These are phyloP conservation scores for Corbicula japonica DNA, from an alignment of 2,888 invertebrate species.

Conservation along the genomic window DNA sequence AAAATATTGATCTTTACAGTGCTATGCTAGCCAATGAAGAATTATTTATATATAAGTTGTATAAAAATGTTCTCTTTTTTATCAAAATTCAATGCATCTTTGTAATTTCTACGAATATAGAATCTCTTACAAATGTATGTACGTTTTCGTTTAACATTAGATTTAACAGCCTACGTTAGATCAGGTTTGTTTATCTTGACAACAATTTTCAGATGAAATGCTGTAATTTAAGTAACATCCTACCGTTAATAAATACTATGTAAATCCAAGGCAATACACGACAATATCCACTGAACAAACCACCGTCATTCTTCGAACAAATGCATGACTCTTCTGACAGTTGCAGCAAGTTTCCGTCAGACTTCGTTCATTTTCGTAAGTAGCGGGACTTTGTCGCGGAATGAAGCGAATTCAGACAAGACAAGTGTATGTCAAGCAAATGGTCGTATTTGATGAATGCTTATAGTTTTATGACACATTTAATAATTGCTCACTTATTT, in stretches of 20 bases:
- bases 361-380: conserved; percentile 3
- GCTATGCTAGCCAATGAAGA: too few species aligned
- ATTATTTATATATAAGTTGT: too few species aligned
- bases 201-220: too few species aligned
- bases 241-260: conserved; percentile 11
- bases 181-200: too few species aligned
- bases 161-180: too few species aligned
- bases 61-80: too few species aligned
- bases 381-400: not conserved
- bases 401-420: conserved; percentile 7
- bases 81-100: too few species aligned
- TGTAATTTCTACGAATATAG: too few species aligned
- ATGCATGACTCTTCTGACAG: conserved; percentile 24
- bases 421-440: conserved; percentile 1
- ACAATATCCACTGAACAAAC: conserved; percentile 15
- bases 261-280: conserved; percentile 1
- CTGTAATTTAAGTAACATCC: too few species aligned
- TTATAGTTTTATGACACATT: conserved; percentile 12
- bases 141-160: too few species aligned
- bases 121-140: too few species aligned
- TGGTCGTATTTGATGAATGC: conserved; percentile 16
- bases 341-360: not conserved
- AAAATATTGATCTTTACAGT: too few species aligned
- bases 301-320: conserved; percentile 22
- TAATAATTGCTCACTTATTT: conserved; percentile 9